phyloP scores from a whole-genome alignment of 2,113 vertebrate species.

The Verasper variegatus region DNA sequence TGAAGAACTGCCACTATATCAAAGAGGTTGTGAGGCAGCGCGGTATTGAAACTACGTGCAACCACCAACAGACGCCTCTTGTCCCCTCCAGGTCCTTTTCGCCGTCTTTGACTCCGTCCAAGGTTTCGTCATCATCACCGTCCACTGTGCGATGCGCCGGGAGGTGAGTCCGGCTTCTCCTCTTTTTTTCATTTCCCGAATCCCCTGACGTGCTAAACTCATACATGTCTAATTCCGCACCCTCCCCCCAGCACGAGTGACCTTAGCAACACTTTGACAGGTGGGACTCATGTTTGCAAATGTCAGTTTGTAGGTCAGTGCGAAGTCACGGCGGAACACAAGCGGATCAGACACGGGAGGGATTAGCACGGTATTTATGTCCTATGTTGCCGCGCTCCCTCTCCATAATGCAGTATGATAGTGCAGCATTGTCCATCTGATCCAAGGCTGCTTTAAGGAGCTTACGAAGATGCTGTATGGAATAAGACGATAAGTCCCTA shows the following conservation, averaged over 20 bases:
- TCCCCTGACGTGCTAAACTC: neutral
- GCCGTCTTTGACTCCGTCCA: slow-evolving; percentile 96
- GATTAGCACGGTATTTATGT: slow-evolving; percentile 61
- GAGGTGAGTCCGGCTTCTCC: slow-evolving; percentile 85
- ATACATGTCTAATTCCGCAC: neutral
- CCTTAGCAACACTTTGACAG: slow-evolving; percentile 2
- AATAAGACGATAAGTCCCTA: slow-evolving; percentile 74
- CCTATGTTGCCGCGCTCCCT: slow-evolving; percentile 36
- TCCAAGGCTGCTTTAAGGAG: slow-evolving; percentile 72
- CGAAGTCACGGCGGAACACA: slow-evolving; percentile 38
- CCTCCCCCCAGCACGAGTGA: neutral
- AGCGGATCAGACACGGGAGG: slow-evolving; percentile 51
- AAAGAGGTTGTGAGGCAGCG: neutral
- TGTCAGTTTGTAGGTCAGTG: slow-evolving; percentile 60
- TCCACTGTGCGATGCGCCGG: slow-evolving; percentile 96
- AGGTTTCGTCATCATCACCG: slow-evolving; percentile 97
- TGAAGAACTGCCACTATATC: neutral
- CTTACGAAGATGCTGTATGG: slow-evolving; percentile 71
- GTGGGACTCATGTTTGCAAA: slow-evolving; percentile 44
- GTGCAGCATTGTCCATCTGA: slow-evolving; percentile 69
- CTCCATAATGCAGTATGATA: slow-evolving; percentile 66
- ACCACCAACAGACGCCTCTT: neutral
- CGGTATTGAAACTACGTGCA: neutral
- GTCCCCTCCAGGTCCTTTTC: slow-evolving; percentile 89
- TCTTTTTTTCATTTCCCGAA: neutral